These are phyloP conservation scores for Haliclystus octoradiatus DNA, from an alignment of 30 jellyfish, hydroid and myxozoan species.

Conservation along the genomic window DNA sequence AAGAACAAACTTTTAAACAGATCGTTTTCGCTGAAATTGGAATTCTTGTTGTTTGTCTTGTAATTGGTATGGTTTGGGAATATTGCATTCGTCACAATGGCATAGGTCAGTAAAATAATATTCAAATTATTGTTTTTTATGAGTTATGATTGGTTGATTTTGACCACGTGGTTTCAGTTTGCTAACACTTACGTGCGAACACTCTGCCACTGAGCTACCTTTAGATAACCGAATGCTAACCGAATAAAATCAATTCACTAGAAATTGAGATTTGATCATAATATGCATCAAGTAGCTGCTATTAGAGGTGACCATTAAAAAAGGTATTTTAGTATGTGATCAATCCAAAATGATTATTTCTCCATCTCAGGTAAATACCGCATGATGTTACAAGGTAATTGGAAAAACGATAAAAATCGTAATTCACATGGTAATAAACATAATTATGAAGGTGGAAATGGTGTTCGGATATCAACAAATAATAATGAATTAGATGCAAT, in stretches of 20 bases:
- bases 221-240: too few relatives aligned
- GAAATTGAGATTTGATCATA: too few relatives aligned
- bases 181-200: too few relatives aligned
- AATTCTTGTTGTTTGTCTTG: constrained; percentile 35
- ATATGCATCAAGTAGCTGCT: too few relatives aligned
- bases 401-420: neutral
- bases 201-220: too few relatives aligned
- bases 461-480: neutral
- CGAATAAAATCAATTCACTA: too few relatives aligned
- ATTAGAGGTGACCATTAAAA: too few relatives aligned
- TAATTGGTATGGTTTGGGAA: constrained; percentile 89
- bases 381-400: neutral
- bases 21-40: constrained; percentile 78
- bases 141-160: too few relatives aligned
- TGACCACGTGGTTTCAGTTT: too few relatives aligned
- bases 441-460: neutral
- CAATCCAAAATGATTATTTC: too few relatives aligned
- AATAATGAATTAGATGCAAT: neutral
- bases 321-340: too few relatives aligned
- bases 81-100: constrained; percentile 66
- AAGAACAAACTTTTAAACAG: constrained; percentile 54
- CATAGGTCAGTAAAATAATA: constrained; percentile 49
- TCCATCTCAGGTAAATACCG: neutral
- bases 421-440: neutral
- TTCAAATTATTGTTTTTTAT: too few relatives aligned